A percentile compares a stretch with the other conserved stretches of the same genome.
phyloP scores from a whole-genome alignment of 2,113 vertebrate species.

The Ciconia stormi region DNA sequence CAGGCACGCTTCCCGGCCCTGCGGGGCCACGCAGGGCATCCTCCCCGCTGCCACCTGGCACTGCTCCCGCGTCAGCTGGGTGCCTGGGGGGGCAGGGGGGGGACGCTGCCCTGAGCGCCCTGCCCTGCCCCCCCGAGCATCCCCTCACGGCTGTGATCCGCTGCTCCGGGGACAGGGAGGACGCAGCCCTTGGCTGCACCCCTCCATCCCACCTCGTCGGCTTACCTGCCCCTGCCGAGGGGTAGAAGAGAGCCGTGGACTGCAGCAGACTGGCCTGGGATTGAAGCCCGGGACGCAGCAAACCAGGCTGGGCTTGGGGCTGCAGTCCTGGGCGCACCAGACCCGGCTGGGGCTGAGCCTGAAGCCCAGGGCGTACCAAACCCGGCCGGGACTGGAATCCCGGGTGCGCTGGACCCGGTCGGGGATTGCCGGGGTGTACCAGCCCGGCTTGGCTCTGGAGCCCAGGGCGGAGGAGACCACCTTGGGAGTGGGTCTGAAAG shows the following conservation, averaged over 20 bases:
- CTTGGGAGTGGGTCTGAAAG: background rate
- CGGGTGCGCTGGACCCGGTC: accelerated
- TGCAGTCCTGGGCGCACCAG: background rate
- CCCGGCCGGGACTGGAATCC: background rate
- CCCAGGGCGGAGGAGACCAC: accelerated
- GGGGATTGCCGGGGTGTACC: background rate
- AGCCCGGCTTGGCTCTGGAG: background rate
- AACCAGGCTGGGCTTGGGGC: background rate
- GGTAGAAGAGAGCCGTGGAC: conserved; percentile 7
- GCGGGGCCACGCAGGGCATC: background rate
- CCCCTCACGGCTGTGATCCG: accelerated
- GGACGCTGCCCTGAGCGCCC: background rate
- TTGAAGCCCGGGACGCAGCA: background rate
- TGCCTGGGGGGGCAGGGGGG: background rate
- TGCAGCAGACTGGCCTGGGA: background rate
- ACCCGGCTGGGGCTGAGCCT: background rate
- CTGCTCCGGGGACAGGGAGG: background rate
- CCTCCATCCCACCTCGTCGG: accelerated
- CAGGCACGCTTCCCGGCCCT: background rate
- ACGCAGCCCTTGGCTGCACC: accelerated
- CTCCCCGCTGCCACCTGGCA: conserved; percentile 32
- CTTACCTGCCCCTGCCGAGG: background rate
- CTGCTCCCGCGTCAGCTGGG: background rate
- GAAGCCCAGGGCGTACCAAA: background rate
- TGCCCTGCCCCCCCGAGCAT: background rate